These are phyloP conservation scores for Drosophila antonietae DNA, from an alignment of 2,888 invertebrate genomes.

Conservation along the genomic window DNA sequence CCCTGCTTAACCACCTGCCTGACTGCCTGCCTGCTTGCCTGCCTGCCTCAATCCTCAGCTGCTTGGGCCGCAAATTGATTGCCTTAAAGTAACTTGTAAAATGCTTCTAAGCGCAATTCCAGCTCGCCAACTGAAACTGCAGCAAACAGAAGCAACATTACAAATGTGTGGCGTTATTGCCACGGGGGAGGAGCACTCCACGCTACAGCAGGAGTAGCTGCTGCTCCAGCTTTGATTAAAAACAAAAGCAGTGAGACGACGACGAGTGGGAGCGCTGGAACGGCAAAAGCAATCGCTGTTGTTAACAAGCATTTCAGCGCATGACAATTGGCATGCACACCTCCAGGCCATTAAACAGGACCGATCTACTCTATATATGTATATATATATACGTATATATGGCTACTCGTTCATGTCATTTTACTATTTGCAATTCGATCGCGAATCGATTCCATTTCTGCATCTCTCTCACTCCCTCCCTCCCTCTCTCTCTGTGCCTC, in stretches of 20 bases:
- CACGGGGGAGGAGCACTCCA: constrained; percentile 71
- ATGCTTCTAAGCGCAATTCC: constrained; percentile 60
- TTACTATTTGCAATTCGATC: constrained; percentile 55
- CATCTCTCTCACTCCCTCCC: background rate
- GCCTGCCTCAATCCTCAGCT: constrained; percentile 28
- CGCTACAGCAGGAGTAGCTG: constrained; percentile 29
- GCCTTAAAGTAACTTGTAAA: constrained; percentile 81
- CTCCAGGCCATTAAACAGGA: constrained; percentile 77
- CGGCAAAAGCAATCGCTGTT: constrained; percentile 67
- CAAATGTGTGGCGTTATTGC: constrained; percentile 83
- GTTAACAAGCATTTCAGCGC: constrained; percentile 83
- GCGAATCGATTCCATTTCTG: constrained; percentile 30
- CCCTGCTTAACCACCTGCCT: constrained; percentile 35
- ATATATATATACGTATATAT: background rate
- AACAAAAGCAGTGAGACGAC: constrained; percentile 23
- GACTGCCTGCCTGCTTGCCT: background rate
- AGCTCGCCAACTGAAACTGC: constrained; percentile 39
- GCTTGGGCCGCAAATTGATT: constrained; percentile 75
- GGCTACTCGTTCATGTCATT: constrained; percentile 55
- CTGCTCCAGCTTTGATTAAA: constrained; percentile 74
- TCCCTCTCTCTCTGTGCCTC: background rate
- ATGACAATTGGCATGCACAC: constrained; percentile 82
- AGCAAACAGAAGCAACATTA: constrained; percentile 82
- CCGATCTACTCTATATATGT: background rate
- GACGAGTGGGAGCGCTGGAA: constrained; percentile 56